Evolutionary conservation across 2,113 vertebrate species (phyloP), one percentile per base, ranked within the genome.

Genomic region (Calcarius ornatus): DNA sequence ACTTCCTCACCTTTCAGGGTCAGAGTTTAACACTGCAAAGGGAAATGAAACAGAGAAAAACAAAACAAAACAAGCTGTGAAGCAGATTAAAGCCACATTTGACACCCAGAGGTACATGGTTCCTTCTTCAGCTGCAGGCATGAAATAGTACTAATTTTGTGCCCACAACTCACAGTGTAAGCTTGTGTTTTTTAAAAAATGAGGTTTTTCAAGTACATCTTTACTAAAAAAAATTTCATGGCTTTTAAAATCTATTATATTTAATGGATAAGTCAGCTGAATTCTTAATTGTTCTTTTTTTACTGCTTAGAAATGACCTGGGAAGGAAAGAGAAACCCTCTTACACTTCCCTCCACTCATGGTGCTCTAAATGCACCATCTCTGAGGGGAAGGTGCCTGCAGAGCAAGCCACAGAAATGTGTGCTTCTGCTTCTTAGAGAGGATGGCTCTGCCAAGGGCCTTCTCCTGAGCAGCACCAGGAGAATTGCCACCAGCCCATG

Each of bases 31-130:
- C 53, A 71, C 76, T 5, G 4, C 80, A 75, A 95, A 70, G 94
- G 94, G 96, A 97, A 96, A 96, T 96, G 95, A 96, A 96, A 95
- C 68, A 56, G 94, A 96, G 85, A 90, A 75, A 95, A 94, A 54
- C 85, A 92, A 95, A 95, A 83, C 86, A 95, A 92, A 93, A 94
- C 81, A 93, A 95, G 76, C 93, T 93, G 85, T 3, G 8, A 88
- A 81, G 90, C 68, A 94, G 90, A 90, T 94, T 93, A 88, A 96
- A 95, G 90, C 59, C 51, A 86, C 10, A 9, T 77, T 73, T 95
- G 93, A 90, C 76, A 81, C 83, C 63, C 68, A 86, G 85, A 80
- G 75, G 35, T 50, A 63, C 54, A 48, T 0, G 24, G 86, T 69
- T 95, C 81, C 93, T 71, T 91, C 70, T 88, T 77, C 92, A 93